Conservation (phyloP, 2,113 vertebrate genomes). For the Paramormyrops kingsleyae region DNA sequence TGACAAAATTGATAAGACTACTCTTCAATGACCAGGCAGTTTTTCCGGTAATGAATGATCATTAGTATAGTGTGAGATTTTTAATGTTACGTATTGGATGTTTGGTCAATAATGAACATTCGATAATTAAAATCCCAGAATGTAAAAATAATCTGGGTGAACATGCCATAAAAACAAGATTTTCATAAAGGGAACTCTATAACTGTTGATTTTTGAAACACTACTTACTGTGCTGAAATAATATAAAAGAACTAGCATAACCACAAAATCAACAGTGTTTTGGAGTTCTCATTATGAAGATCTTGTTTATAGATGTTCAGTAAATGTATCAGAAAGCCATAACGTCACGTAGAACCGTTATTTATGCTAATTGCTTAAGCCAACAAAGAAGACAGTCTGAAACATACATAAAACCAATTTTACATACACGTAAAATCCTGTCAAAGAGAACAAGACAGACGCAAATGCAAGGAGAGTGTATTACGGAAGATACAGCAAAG, state of each 20-base stretch:
- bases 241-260: neutral
- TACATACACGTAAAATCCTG: neutral
- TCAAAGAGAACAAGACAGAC: neutral
- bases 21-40: neutral
- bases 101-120: neutral
- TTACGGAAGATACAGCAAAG: neutral
- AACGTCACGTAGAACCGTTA: neutral
- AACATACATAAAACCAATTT: neutral
- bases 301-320: neutral
- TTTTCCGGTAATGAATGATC: neutral
- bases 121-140: neutral
- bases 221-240: neutral
- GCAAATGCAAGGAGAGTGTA: neutral
- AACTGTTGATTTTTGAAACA: neutral
- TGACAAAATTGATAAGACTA: neutral
- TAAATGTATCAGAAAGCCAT: neutral
- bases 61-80: neutral
- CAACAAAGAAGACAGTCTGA: neutral
- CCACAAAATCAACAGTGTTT: neutral
- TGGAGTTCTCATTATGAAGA: neutral
- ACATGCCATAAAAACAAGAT: neutral
- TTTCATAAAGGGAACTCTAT: neutral
- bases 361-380: neutral
- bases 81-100: neutral
- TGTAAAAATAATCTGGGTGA: neutral